A percentile compares a stretch with the other conserved stretches of the same genome.
Conservation (phyloP, 2,888 invertebrate species). For the Timema podura region DNA sequence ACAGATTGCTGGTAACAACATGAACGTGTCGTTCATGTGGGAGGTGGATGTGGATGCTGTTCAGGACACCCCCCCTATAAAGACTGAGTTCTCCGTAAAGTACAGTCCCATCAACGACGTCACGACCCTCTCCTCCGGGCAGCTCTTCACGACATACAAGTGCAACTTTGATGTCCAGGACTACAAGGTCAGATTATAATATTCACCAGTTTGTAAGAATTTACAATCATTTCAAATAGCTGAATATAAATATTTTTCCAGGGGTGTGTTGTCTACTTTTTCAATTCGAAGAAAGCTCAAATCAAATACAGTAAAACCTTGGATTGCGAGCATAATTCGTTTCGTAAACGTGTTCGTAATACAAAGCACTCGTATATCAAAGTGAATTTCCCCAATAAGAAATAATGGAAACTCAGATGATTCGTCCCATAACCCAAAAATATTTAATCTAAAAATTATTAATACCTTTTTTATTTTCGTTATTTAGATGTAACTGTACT, state of each 20-base stretch:
- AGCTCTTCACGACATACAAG: constrained; percentile 39
- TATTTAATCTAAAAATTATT: no score
- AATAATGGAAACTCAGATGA: no score
- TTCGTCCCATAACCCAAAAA: no score
- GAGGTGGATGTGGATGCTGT: constrained; percentile 56
- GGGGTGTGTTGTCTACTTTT: no score
- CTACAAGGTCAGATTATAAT: constrained; percentile 58
- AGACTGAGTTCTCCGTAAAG: constrained; percentile 60
- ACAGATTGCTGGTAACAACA: constrained; percentile 63
- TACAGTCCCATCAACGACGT: constrained; percentile 47
- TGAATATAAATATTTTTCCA: neutral
- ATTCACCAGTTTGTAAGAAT: neutral
- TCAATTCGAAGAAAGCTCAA: no score
- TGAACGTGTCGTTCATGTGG: constrained; percentile 80
- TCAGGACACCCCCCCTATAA: constrained; percentile 45
- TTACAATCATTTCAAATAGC: neutral
- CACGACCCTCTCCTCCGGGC: constrained; percentile 24
- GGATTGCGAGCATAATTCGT: no score
- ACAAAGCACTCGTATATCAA: no score
- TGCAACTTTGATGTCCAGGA: constrained; percentile 77
- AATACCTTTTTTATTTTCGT: no score
- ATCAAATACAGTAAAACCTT: no score
- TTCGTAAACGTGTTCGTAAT: no score
- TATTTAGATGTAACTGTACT: no score
- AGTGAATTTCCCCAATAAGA: no score